Evolutionary conservation across 2,797 vertebrate genomes (phyloP).

Genomic region (Bryconaethiops microstoma): DNA sequence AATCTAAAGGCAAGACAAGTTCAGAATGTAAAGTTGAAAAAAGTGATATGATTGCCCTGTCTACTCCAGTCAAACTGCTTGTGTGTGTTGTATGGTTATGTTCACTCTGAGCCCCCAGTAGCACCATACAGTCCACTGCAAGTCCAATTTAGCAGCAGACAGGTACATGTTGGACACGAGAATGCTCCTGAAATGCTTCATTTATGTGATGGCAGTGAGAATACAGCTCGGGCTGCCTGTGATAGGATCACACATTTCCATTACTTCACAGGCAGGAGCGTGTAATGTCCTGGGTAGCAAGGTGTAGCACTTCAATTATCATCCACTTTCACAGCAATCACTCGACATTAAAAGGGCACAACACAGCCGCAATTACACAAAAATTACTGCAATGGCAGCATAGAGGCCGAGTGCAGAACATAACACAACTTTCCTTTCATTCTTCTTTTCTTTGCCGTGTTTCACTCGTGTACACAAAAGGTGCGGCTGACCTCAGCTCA

Average conservation of each 20-base stretch:
- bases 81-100: slow-evolving; percentile 13
- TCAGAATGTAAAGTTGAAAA: no score
- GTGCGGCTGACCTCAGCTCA: not conserved
- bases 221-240: slow-evolving; percentile 25
- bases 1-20: not conserved
- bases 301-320: slow-evolving; percentile 52
- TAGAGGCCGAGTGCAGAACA: not conserved
- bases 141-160: slow-evolving; percentile 29
- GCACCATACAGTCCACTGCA: slow-evolving; percentile 27
- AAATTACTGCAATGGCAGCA: slow-evolving; percentile 34
- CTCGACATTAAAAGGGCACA: slow-evolving; percentile 45
- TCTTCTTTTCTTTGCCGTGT: slow-evolving; percentile 6
- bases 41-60: slow-evolving; percentile 10
- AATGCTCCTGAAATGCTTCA: slow-evolving; percentile 28
- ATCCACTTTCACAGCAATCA: slow-evolving; percentile 58
- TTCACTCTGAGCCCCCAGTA: slow-evolving; percentile 23
- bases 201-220: slow-evolving; percentile 22
- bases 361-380: slow-evolving; percentile 42
- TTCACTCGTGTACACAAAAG: slow-evolving; percentile 12
- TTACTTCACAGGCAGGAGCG: slow-evolving; percentile 47
- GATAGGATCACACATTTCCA: slow-evolving; percentile 55
- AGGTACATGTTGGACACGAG: slow-evolving; percentile 9
- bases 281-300: slow-evolving; percentile 50
- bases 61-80: not conserved
- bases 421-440: slow-evolving; percentile 17